These are phyloP conservation scores for Orthosia gothica DNA, from an alignment of 2,888 invertebrate genomes.

Conservation along the genomic window DNA sequence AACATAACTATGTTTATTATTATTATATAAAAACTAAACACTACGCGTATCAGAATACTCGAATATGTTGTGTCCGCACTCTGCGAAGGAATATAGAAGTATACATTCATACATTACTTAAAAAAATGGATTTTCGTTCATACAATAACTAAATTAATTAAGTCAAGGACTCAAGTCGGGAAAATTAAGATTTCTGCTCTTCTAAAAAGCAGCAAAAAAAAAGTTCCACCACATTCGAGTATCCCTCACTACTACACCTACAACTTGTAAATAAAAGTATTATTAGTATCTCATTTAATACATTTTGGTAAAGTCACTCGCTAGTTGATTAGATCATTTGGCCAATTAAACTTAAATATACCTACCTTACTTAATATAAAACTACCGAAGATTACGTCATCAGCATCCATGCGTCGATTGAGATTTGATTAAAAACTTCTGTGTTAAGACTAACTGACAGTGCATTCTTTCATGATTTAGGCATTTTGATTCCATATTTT, in stretches of 20 bases:
- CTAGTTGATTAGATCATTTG: conserved; percentile 78
- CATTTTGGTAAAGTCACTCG: conserved; percentile 78
- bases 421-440: conserved; percentile 36
- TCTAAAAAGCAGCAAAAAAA: not conserved
- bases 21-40: conserved; percentile 71
- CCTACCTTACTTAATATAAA: conserved; percentile 58
- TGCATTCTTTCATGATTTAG: conserved; percentile 24
- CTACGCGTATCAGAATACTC: conserved; percentile 46
- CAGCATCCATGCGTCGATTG: conserved; percentile 14
- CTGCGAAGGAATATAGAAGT: not conserved
- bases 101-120: conserved; percentile 5
- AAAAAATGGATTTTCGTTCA: not conserved
- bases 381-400: conserved; percentile 35
- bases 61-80: conserved; percentile 37
- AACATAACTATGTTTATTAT: conserved; percentile 82
- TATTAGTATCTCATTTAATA: conserved; percentile 75
- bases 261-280: conserved; percentile 65
- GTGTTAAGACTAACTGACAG: conserved; percentile 13
- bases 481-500: not conserved
- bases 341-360: conserved; percentile 78
- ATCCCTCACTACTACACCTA: conserved; percentile 51
- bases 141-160: not conserved
- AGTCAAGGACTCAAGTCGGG: conserved; percentile 5
- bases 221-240: conserved; percentile 43
- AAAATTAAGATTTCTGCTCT: not conserved